Evolutionary conservation across 2,888 invertebrate species (phyloP), one percentile per base, ranked within the genome.

Genomic region (Andrena bucephala): DNA sequence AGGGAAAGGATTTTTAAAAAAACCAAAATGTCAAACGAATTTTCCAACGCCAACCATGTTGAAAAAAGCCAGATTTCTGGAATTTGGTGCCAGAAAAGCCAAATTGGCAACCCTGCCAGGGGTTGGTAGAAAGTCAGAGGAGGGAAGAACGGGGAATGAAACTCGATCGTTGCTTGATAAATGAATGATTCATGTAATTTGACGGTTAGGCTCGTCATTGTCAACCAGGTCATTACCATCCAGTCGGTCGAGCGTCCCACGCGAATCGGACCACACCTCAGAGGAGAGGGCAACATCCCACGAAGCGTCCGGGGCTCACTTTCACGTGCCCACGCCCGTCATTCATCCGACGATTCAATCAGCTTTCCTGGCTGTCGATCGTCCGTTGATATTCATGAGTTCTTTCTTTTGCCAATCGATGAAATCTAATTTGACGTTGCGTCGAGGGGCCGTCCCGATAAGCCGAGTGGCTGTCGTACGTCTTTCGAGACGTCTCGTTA

Each of bases 261-360:
- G 84, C 89, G 82, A 59, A 65, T 62, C 62, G 70, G 71, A 87
- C 88, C 88, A 87, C 88, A 89, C 88, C 88, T 89, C 84, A 66
- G 42, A 65, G 77, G 70, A 71, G 87, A 72, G 85, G 78, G 84
- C 84, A 87, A 85, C 87, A 87, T 83, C 87, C 86, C 80, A 88
- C 83, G 81, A 65, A 65, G 74, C 70, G 74, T 77, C 67, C 85
- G 24, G 82, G 71, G 33, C 74, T 85, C 82, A 77, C 89, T 89
- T 89, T 89, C 87, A 80, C 88, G 83, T 73, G 85, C 87, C 89
- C 80, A 87, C 89, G 88, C 86, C 82, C 81, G 81, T 87, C 87
- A 72, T 85, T 80, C 87, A 77, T 85, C 24, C 85, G 77, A 88
- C 84, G 88, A 88, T 88, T 88, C 88, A 88, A 88, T 88, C 85